These are phyloP conservation scores for Neotoxoptera formosana DNA, from an alignment of 1,140 invertebrate genomes.

Conservation along the genomic window DNA sequence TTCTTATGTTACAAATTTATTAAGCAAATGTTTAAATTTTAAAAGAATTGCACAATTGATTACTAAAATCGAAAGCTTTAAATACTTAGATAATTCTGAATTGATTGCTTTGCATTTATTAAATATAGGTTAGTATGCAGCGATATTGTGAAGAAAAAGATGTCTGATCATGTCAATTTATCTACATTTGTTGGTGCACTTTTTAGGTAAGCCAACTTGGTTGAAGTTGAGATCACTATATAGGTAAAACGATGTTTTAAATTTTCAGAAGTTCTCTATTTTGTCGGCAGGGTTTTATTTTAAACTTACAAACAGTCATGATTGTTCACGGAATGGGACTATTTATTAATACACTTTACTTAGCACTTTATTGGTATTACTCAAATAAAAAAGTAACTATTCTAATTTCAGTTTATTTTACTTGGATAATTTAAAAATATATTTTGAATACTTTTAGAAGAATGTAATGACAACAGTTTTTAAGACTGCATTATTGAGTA, in stretches of 20 bases:
- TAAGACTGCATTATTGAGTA: background rate
- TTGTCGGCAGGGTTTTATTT: slow-evolving; percentile 5
- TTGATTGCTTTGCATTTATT: background rate
- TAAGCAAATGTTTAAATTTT: too few relatives aligned
- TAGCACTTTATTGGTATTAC: slow-evolving; percentile 30
- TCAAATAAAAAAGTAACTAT: slow-evolving; percentile 41
- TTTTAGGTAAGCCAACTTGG: background rate
- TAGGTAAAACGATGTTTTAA: background rate
- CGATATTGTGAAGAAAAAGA: slow-evolving; percentile 19
- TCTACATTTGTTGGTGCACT: slow-evolving; percentile 29
- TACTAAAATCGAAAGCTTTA: too few relatives aligned
- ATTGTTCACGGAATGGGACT: slow-evolving; percentile 30
- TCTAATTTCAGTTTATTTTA: background rate
- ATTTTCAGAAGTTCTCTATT: slow-evolving; percentile 48
- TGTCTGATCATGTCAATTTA: slow-evolving; percentile 6
- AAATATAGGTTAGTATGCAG: slow-evolving; percentile 37
- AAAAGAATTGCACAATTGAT: too few relatives aligned
- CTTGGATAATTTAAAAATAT: background rate
- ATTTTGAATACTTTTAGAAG: background rate
- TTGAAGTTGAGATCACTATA: background rate
- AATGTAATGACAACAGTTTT: background rate
- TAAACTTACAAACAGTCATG: slow-evolving; percentile 30
- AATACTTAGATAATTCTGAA: background rate
- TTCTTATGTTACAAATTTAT: too few relatives aligned
- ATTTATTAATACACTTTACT: slow-evolving; percentile 22